Evolutionary conservation across 2,797 vertebrate species (phyloP), one percentile per base, ranked within the genome.

Genomic region (Sorex maritimensis): DNA sequence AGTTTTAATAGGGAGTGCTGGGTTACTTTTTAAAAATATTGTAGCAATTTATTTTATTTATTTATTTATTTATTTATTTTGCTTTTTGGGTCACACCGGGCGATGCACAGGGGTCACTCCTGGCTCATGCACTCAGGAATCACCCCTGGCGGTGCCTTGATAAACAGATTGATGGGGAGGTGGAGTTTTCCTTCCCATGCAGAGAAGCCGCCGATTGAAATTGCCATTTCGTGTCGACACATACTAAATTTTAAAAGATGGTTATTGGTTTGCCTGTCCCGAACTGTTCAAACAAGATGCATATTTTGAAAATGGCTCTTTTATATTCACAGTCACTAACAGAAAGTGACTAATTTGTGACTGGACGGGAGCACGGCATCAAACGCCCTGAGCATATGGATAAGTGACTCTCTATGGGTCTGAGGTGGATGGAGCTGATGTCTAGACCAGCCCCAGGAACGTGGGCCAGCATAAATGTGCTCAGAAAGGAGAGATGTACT

Each of bases 301-400:
- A 58, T 86, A 92, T 93, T 94, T 90, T 77, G 94, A 86, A 96
- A 95, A 96, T 93, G 52, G 14, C 73, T 95, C 61, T 52, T 96
- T 95, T 86, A 92, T 96, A 96, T 97, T 96, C 96, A 86, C 2
- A 93, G 95, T 93, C 96, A 96, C 94, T 93, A 86, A 84, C 69
- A 0, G 83, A 88, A 94, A 95, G 88, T 95, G 94, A 97, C 93
- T 97, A 95, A 96, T 97, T 92, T 87, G 81, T 95, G 90, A 93
- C 94, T 75, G 58, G 41, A 73, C 86, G 95, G 92, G 77, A 81
- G 95, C 52, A 81, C 1, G 10, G 88, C 72, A 0, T 93, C 92
- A 95, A 92, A 95, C 86, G 74, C 86, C 58, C 80, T 84, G 73
- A 96, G 94, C 95, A 95, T 97, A 93, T 91, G 94, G 88, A 72